Evolutionary conservation across 2,113 vertebrate genomes (phyloP), one percentile per base, ranked within the genome.

Genomic region (Mustelus asterias): DNA sequence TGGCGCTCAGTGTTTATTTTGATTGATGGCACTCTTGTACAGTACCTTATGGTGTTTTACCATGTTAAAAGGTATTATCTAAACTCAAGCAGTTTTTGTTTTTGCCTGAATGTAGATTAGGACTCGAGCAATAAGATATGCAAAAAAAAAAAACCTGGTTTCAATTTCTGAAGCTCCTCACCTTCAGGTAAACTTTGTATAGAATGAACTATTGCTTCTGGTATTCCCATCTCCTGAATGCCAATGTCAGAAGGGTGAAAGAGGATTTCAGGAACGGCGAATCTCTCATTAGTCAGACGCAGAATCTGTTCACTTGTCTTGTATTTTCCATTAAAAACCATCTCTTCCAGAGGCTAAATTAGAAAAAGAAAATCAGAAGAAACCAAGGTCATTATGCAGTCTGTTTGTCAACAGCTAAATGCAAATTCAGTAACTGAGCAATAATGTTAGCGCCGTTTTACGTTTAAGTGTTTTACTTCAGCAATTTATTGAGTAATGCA

Each of bases 171-270:
- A 70, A 95, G 44, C 24, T 95, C 1, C 88, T 33, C 97, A 99
- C 99, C 99, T 98, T 99, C 98, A 48, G 99, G 99, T 97, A 99
- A 98, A 37, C 98, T 98, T 96, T 98, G 98, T 97, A 99, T 98
- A 22, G 99, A 98, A 97, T 98, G 97, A 96, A 99, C 98, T 96
- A 99, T 98, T 96, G 99, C 98, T 97, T 99, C 99, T n/a, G 98
- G 99, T 96, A 99, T 98, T 44, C 99, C 99, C 98, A 98, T 99
- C 97, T 99, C 99, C 97, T 99, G 99, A 97, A 99, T 98, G 67
- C 99, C 99, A 96, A 99, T 99, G 97, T 99, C 99, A 0, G 99
- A 98, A 60, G 99, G 99, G 96, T 99, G 98, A 96, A 99, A 99
- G 89, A 99, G 98, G 97, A 99, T 99, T 97, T 99, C 99, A 44